Evolutionary conservation across 2,888 invertebrate species (phyloP), one percentile per base, ranked within the genome.

Genomic region (Proisotoma minuta): DNA sequence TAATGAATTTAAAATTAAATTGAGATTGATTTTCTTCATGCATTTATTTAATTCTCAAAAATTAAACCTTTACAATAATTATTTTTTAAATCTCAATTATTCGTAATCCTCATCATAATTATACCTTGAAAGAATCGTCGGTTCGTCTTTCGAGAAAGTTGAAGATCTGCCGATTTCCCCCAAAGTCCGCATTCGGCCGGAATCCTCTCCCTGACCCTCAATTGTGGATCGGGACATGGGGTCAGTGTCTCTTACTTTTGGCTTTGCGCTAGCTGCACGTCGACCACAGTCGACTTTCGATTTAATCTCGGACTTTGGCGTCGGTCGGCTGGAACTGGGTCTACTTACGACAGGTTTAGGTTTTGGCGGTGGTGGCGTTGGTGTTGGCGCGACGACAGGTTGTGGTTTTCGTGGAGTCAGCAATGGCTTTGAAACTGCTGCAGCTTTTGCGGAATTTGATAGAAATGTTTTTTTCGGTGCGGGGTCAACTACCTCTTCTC

Each of bases 101-200:
- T 34, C n/a, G n/a, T n/a, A n/a, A n/a, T n/a, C n/a, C n/a, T n/a
- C n/a, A n/a, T n/a, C n/a, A n/a, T n/a, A n/a, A n/a, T n/a, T n/a
- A n/a, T n/a, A n/a, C n/a, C n/a, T n/a, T n/a, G n/a, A n/a, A n/a
- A 84, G 76, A 75, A 84, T 80, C 22, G 85, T 86, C 0, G 87
- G 87, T 76, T 87, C 87, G 70, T 88, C 88, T 76, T 87, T 87
- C 20, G 87, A 78, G 75, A 88, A 88, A 0, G 88, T 88, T 20
- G 85, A 86, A 0, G 88, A 88, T 49, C 88, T 82, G 10, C 80
- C 80, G 52, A 80, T 80, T 43, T 80, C 79, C 2, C 78, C 79
- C 10, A 78, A 76, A 65, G 78, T 79, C 65, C 78, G 77, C 69
- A 73, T 74, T 76, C 77, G 48, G 75, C 77, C 34, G 75, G 76